Conservation (phyloP, 2,888 invertebrate species). For the Venusia cambrica region DNA sequence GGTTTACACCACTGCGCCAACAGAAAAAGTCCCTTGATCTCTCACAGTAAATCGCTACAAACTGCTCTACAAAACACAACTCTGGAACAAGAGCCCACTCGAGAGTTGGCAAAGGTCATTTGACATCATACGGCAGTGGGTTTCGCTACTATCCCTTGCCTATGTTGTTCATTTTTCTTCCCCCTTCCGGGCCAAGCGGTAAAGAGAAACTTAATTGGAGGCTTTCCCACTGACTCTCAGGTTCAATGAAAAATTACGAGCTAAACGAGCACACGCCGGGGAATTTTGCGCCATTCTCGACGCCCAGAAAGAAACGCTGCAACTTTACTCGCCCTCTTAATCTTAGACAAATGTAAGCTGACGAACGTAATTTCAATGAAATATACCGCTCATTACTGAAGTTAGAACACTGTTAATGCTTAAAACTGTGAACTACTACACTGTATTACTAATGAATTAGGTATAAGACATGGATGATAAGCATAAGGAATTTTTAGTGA, state of each 20-base stretch:
- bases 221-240: slow-evolving; percentile 73
- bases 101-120: slow-evolving; percentile 45
- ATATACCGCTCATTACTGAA: slow-evolving; percentile 58
- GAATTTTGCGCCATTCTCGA: slow-evolving; percentile 68
- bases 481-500: too few species aligned
- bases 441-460: too few species aligned
- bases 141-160: slow-evolving; percentile 58
- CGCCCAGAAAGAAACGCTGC: slow-evolving; percentile 64
- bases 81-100: slow-evolving; percentile 38
- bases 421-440: too few species aligned
- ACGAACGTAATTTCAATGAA: slow-evolving; percentile 63
- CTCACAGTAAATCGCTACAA: slow-evolving; percentile 31
- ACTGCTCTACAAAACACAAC: slow-evolving; percentile 35
- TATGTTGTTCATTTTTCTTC: slow-evolving; percentile 75
- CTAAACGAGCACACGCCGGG: slow-evolving; percentile 76
- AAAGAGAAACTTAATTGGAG: slow-evolving; percentile 81
- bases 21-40: slow-evolving; percentile 28
- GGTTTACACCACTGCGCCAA: slow-evolving; percentile 17
- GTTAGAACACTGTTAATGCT: too few species aligned
- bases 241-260: slow-evolving; percentile 81
- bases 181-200: slow-evolving; percentile 67
- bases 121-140: slow-evolving; percentile 53
- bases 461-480: too few species aligned
- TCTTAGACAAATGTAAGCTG: slow-evolving; percentile 65
- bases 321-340: slow-evolving; percentile 54